These are phyloP conservation scores for Sylvicola cinctus DNA, from an alignment of 2,888 invertebrate species.

Conservation along the genomic window DNA sequence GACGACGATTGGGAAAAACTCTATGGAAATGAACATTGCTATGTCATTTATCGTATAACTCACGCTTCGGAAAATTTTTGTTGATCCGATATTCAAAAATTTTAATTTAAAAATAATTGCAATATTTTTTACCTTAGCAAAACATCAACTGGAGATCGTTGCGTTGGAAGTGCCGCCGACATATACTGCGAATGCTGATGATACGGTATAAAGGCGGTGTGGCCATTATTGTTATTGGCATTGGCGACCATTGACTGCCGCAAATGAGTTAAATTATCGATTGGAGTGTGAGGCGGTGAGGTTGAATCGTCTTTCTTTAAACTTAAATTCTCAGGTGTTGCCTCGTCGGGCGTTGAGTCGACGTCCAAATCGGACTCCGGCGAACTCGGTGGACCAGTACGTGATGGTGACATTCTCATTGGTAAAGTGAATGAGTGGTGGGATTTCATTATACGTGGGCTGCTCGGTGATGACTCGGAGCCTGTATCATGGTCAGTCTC, in stretches of 20 bases:
- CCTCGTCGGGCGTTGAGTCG: constrained; percentile 27
- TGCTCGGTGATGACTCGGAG: constrained; percentile 24
- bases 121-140: constrained; percentile 29
- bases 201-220: constrained; percentile 27
- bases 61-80: too few species aligned
- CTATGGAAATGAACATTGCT: constrained; percentile 23
- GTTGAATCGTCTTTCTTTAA: constrained; percentile 40
- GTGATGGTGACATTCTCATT: constrained; percentile 21
- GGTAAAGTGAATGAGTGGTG: constrained; percentile 15
- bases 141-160: constrained; percentile 61
- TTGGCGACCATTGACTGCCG: constrained; percentile 12
- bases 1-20: constrained; percentile 73
- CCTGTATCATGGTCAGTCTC: constrained; percentile 27
- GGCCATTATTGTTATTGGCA: constrained; percentile 12
- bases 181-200: constrained; percentile 22
- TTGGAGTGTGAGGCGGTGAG: constrained; percentile 23
- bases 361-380: constrained; percentile 26
- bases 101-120: neutral
- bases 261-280: constrained; percentile 15
- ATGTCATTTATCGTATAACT: too few species aligned
- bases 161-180: constrained; percentile 15
- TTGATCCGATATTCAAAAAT: neutral
- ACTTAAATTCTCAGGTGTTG: constrained; percentile 63
- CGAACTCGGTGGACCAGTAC: constrained; percentile 25
- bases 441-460: constrained; percentile 14